These are phyloP conservation scores for Holacanthus passer DNA, from an alignment of 2,113 vertebrate species.

Conservation along the genomic window DNA sequence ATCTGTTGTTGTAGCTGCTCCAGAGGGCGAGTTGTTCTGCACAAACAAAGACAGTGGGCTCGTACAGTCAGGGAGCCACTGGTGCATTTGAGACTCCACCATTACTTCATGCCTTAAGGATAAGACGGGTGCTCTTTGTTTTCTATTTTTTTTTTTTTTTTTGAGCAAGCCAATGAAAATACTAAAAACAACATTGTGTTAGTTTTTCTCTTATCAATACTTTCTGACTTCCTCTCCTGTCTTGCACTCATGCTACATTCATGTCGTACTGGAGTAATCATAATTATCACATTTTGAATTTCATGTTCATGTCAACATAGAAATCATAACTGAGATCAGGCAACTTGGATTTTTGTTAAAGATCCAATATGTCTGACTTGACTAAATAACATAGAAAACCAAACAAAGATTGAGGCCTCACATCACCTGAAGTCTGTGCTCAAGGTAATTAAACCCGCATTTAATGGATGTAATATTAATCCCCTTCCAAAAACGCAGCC, in stretches of 20 bases:
- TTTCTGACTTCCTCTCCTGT: neutral
- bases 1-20: slow-evolving; percentile 24
- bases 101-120: neutral
- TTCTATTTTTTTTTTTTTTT: slow-evolving; percentile 7
- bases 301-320: neutral
- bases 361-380: neutral
- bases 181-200: neutral
- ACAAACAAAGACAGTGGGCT: neutral
- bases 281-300: neutral
- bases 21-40: slow-evolving; percentile 3
- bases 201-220: neutral
- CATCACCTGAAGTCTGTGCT: neutral
- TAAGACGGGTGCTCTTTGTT: neutral
- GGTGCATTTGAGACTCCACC: neutral
- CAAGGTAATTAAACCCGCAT: neutral
- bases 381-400: neutral
- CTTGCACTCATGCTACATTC: neutral
- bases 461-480: neutral
- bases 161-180: slow-evolving; percentile 14
- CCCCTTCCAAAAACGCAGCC: neutral
- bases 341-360: neutral
- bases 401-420: neutral
- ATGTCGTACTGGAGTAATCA: neutral
- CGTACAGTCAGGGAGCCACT: neutral
- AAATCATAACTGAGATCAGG: neutral